Conservation (phyloP, 1,140 invertebrate species). For the Aleiodes sp. region DNA sequence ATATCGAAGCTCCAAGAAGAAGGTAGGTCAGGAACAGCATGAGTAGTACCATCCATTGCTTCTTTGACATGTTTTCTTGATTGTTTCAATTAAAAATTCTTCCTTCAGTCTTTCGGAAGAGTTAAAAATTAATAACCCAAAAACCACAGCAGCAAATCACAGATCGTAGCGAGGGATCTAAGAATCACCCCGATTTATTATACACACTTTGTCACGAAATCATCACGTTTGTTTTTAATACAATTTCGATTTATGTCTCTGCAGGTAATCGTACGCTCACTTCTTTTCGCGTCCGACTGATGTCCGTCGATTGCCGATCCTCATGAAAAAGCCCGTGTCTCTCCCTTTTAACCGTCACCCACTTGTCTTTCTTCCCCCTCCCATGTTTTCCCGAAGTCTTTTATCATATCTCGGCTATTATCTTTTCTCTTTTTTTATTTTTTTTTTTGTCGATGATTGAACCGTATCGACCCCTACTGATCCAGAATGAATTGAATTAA, state of each 20-base stretch:
- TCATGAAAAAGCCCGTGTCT: not conserved
- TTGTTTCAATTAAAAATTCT: not conserved
- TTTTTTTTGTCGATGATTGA: not conserved
- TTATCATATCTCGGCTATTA: not conserved
- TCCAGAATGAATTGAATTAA: too few relatives aligned
- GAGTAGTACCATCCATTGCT: conserved; percentile 79
- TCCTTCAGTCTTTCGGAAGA: not conserved
- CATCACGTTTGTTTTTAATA: conserved; percentile 29
- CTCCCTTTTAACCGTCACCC: conserved; percentile 13
- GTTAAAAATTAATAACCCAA: not conserved
- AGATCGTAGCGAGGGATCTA: too few relatives aligned
- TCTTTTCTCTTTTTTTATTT: too few relatives aligned
- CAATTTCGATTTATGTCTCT: not conserved
- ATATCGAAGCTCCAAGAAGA: conserved; percentile 79
- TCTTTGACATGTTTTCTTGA: conserved; percentile 79
- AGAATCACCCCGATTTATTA: conserved; percentile 35
- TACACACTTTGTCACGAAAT: conserved; percentile 51
- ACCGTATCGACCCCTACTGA: not conserved
- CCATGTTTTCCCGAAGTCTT: not conserved
- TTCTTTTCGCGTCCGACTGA: conserved; percentile 6
- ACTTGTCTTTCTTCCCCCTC: not conserved
- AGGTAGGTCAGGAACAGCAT: conserved; percentile 80
- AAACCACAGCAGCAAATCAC: not conserved
- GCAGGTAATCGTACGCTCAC: not conserved
- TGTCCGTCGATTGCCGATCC: conserved; percentile 1